Evolutionary conservation across 2,113 vertebrate genomes (phyloP), one percentile per base, ranked within the genome.

Genomic region (Oceanodroma tethys): DNA sequence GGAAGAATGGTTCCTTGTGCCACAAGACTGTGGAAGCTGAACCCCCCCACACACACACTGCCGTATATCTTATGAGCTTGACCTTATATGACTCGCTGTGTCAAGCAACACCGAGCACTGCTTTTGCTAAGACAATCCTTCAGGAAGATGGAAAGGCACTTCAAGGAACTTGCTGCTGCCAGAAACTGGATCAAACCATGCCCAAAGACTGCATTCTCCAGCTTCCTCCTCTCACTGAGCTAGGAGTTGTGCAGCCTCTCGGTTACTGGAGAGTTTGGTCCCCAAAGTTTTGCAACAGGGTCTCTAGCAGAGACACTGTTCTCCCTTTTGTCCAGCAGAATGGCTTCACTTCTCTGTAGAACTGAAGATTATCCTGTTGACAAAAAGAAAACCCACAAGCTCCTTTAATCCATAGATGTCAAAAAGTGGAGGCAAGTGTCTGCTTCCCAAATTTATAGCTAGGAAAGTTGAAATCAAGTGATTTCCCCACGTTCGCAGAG

Each of bases 1-100:
- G 97, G 97, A 97, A 98, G 97, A 96, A 88, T 10, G 23, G 96
- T 81, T 97, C 94, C 92, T 68, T 74, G 62, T 73, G 97, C 96
- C 96, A 92, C 96, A 97, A 70, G 58, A 7, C 55, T 71, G 80
- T 76, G 93, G 93, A 74, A 92, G 63, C 95, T 90, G 89, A 96
- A 63, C 73, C 73, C 47, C 72, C 63, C 11, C 88, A 15, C 65
- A 7, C 65, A 7, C 52, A 34, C 34, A 4, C 40, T 76, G 59
- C 91, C 58, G 13, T 97, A 81, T 90, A 90, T 97, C 95, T 95
- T 66, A 36, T 16, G 80, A 91, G 94, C 92, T 56, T 94, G 96
- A 97, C 91, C 94, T 97, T 93, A 93, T 59, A 72, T 74, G 86
- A 86, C 89, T 94, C 8, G 0, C 81, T 53, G 62, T 89, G 85